Evolutionary conservation across 1,140 invertebrate genomes (phyloP).

Genomic region (Hypothenemus hampei): DNA sequence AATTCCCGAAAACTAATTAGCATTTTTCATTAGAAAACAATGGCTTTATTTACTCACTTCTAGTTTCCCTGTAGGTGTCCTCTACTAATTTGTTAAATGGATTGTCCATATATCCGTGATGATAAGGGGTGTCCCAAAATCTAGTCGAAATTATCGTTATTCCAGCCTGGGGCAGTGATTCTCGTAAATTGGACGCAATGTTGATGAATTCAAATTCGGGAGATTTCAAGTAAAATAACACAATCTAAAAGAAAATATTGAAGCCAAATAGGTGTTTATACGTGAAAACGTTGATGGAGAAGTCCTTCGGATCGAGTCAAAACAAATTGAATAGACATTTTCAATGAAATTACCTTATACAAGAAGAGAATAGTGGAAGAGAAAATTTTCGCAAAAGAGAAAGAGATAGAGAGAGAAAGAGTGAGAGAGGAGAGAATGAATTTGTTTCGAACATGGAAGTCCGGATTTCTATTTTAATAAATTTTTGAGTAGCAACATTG

Average conservation of each 20-base stretch:
- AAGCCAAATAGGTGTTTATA: no score
- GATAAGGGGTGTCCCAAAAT: constrained; percentile 71
- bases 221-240: constrained; percentile 69
- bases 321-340: no score
- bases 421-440: no score
- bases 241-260: constrained; percentile 33
- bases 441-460: no score
- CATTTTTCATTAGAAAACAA: no score
- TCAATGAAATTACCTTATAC: no score
- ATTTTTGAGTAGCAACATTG: not conserved
- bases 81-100: constrained; percentile 74
- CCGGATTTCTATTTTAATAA: no score
- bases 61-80: constrained; percentile 69
- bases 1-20: no score
- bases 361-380: not conserved
- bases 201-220: constrained; percentile 63
- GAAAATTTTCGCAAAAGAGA: not conserved
- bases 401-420: not conserved
- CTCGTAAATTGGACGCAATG: constrained; percentile 66
- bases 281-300: no score
- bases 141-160: constrained; percentile 60
- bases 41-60: constrained; percentile 64
- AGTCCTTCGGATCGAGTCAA: no score
- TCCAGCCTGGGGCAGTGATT: constrained; percentile 60
- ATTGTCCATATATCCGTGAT: constrained; percentile 71